Evolutionary conservation across 2,888 invertebrate genomes (phyloP).

Genomic region (Cosmia trapezina): DNA sequence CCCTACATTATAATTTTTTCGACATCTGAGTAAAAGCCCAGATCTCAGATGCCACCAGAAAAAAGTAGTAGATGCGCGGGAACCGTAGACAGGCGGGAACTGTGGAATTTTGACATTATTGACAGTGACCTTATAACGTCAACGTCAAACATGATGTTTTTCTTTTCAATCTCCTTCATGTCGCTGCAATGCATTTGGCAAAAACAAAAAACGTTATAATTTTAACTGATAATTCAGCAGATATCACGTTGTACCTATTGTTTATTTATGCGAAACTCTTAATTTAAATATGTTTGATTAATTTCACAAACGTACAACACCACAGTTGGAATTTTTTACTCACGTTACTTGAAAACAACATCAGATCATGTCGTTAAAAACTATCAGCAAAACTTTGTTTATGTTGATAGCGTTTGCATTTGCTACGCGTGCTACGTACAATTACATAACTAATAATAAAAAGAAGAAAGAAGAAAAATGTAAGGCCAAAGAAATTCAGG

Average conservation of each 20-base stretch:
- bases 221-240: background rate
- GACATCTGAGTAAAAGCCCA: constrained; percentile 6
- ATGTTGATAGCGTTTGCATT: constrained; percentile 73
- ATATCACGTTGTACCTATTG: background rate
- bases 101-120: constrained; percentile 2
- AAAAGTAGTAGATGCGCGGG: constrained; percentile 11
- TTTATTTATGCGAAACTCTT: background rate
- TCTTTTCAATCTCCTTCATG: background rate
- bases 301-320: background rate
- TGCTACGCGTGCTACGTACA: constrained; percentile 73
- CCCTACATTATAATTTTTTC: too few relatives aligned
- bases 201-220: constrained; percentile 3
- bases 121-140: too few relatives aligned
- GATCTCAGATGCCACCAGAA: background rate
- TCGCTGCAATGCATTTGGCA: too few relatives aligned
- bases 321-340: background rate
- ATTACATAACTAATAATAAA: constrained; percentile 67
- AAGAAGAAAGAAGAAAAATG: constrained; percentile 65
- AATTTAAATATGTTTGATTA: background rate
- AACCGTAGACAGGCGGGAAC: too few relatives aligned
- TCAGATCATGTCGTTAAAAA: constrained; percentile 45
- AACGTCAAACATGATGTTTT: background rate
- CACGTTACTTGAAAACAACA: constrained; percentile 5
- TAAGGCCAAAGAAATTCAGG: constrained; percentile 73
- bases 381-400: constrained; percentile 64